Conservation (phyloP, 2,113 vertebrate genomes). For the Trichomycterus rosablanca region DNA sequence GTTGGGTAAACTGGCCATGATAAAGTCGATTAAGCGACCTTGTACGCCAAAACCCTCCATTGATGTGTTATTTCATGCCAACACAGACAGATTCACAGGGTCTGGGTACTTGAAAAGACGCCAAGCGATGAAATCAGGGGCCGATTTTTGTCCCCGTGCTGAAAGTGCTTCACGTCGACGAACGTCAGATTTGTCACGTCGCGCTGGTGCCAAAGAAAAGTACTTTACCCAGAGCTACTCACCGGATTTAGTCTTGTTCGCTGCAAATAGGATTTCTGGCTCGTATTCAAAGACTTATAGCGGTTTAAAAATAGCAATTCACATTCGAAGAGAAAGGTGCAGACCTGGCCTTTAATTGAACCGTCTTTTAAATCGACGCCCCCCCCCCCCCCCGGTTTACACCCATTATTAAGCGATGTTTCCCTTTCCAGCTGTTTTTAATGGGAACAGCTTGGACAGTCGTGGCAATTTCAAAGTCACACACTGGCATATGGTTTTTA, state of each 20-base stretch:
- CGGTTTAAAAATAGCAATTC: conserved; percentile 11
- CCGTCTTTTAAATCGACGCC: background rate
- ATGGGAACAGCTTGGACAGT: conserved; percentile 9
- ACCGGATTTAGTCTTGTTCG: conserved; percentile 31
- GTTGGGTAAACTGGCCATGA: too few relatives aligned
- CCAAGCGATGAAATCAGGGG: too few relatives aligned
- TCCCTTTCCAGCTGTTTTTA: background rate
- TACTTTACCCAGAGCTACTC: conserved; percentile 24
- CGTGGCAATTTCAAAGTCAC: background rate
- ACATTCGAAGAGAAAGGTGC: conserved; percentile 24
- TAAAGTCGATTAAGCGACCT: too few relatives aligned
- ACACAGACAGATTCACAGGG: conserved; percentile 3
- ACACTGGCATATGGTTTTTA: conserved; percentile 31
- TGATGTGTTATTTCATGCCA: conserved; percentile 20
- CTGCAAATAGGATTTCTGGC: conserved; percentile 35
- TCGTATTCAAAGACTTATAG: conserved; percentile 22
- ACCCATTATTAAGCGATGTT: too few relatives aligned
- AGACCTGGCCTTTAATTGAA: conserved; percentile 23
- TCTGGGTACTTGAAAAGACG: too few relatives aligned
- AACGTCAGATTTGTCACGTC: conserved; percentile 30
- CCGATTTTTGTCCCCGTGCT: background rate
- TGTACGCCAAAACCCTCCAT: conserved; percentile 20
- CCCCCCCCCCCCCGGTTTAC: background rate
- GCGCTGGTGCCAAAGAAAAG: conserved; percentile 34
- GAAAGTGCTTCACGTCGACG: conserved; percentile 19